phyloP scores from a whole-genome alignment of 2,113 vertebrate genomes.

The Alectura lathami region DNA sequence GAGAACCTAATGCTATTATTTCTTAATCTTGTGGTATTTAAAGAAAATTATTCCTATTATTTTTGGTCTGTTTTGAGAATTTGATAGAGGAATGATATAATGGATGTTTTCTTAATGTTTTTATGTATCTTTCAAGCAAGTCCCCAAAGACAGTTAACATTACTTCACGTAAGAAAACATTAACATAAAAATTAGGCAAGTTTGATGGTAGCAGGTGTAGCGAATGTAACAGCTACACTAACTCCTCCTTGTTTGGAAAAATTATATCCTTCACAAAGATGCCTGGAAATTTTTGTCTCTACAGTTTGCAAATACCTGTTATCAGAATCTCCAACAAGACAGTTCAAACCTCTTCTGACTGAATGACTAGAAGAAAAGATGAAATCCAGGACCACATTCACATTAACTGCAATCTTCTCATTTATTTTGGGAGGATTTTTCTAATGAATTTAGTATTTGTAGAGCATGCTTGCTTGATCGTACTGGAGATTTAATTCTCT shows the following conservation, averaged over 20 bases:
- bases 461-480: background rate
- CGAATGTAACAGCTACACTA: background rate
- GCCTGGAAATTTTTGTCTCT: background rate
- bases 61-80: background rate
- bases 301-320: background rate
- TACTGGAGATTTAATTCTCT: background rate
- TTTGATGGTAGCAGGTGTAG: background rate
- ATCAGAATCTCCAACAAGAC: background rate
- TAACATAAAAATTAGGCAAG: background rate
- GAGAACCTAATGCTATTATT: background rate
- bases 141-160: background rate
- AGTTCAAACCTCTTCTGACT: background rate
- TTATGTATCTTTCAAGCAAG: background rate
- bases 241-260: background rate
- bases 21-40: constrained; percentile 17
- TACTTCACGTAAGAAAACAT: background rate
- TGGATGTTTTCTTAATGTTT: background rate
- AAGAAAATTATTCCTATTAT: background rate
- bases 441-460: background rate
- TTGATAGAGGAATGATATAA: background rate
- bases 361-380: background rate
- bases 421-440: background rate
- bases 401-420: background rate
- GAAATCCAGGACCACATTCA: background rate
- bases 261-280: background rate